Evolutionary conservation across 1,140 invertebrate genomes (phyloP).

Genomic region (Lepidostoma basale): DNA sequence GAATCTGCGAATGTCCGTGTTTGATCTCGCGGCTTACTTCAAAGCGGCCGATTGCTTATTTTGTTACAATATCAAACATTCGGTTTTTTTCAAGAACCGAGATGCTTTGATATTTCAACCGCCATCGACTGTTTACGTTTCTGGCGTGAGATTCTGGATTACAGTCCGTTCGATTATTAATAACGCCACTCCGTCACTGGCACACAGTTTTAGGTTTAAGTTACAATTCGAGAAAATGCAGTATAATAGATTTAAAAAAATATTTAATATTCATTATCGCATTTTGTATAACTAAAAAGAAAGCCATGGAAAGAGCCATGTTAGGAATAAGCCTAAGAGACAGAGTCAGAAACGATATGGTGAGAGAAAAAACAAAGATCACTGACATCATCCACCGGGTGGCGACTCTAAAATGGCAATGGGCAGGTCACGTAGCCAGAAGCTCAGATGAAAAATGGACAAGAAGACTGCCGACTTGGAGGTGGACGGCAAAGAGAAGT

Average conservation of each 20-base stretch:
- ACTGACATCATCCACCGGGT: too few relatives aligned
- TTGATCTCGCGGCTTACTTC: conserved; percentile 33
- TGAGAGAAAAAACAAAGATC: too few relatives aligned
- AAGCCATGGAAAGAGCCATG: too few relatives aligned
- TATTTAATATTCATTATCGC: too few relatives aligned
- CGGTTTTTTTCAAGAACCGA: conserved; percentile 17
- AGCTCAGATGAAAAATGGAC: too few relatives aligned
- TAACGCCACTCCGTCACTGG: not conserved
- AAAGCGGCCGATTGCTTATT: conserved; percentile 36
- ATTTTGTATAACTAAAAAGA: not conserved
- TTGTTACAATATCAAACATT: conserved; percentile 40
- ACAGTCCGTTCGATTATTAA: conserved; percentile 1
- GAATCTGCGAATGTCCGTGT: conserved; percentile 41
- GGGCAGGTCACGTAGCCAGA: too few relatives aligned
- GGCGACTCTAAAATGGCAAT: too few relatives aligned
- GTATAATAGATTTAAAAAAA: too few relatives aligned
- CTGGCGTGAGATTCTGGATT: conserved; percentile 3
- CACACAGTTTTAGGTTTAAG: not conserved
- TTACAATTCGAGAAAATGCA: not conserved
- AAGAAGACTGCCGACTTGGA: too few relatives aligned
- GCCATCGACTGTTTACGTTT: conserved; percentile 16
- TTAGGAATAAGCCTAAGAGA: too few relatives aligned
- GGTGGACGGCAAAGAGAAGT: too few relatives aligned
- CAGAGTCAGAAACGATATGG: too few relatives aligned
- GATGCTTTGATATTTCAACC: conserved; percentile 25